Base-by-base conservation (phyloP, 2,888 invertebrate species). In the Drosophila quasianomalipes region DNA sequence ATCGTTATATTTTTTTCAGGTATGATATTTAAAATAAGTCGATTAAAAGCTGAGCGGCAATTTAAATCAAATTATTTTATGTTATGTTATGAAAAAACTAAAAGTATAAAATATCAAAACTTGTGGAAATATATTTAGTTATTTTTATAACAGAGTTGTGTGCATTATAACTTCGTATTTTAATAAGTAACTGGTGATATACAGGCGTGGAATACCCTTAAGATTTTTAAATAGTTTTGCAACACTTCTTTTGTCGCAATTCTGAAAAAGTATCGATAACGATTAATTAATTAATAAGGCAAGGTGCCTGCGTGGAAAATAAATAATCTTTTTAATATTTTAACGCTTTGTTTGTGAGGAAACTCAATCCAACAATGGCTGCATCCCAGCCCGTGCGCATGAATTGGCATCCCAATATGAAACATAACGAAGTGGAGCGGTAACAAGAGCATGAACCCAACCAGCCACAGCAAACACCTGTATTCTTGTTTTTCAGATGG, bases 361-460 rank as follows among this genome's bases (percentile, higher is more conserved):
- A 64, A 44, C 19, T 19, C 5, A 57, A 30, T 37, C 14, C 1
- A 47, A 58, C 12, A 58, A 95, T 95, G 94, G 94, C 95, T 79
- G 93, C 94, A 70, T 94, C 95, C 92, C 93, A 94, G 79, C 93
- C 94, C 70, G 94, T 94, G 85, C 94, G 94, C 63, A 94, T 94
- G 70, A 94, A 95, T 66, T 97, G 96, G 96, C 95, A 94, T 91
- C 95, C 96, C 12, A 96, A 96, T 73, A 97, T 97, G 92, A 97
- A 96, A 76, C 96, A 97, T 91, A 96, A 96, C 85, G 98, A 98
- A 82, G 94, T 95, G 82, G 96, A 96, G 94, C 95, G 96, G 97
- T 96, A 85, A 76, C 41, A 58, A 51, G 47, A 16, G 16, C 39
- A 64, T 41, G 51, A 57, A 60, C 22, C 55, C 9, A 41, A 33